Conservation (phyloP, 2,888 invertebrate genomes). For the Dynastes maya region DNA sequence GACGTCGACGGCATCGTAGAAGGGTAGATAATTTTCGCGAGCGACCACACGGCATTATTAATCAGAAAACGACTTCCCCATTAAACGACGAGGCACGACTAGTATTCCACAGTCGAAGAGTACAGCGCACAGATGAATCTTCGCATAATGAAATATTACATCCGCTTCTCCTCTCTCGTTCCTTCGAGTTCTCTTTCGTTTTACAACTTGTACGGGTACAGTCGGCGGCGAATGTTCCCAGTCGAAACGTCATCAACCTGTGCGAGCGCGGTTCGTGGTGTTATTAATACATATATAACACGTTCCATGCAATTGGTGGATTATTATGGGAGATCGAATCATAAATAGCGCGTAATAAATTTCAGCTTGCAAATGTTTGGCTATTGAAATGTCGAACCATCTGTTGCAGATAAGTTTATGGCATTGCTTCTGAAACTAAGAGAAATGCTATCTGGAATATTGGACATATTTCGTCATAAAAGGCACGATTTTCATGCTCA, state of each 20-base stretch:
- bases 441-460: too few species aligned
- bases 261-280: not conserved
- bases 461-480: too few species aligned
- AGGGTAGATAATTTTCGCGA: conserved; percentile 47
- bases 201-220: not conserved
- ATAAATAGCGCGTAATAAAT: too few species aligned
- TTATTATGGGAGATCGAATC: too few species aligned
- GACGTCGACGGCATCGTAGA: conserved; percentile 26
- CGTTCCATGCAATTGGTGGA: too few species aligned
- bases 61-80: conserved; percentile 48
- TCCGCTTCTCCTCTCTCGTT: conserved; percentile 25
- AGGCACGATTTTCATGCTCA: too few species aligned
- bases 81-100: conserved; percentile 38
- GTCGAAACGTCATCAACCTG: too few species aligned
- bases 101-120: conserved; percentile 37
- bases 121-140: conserved; percentile 35
- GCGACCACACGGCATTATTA: conserved; percentile 46
- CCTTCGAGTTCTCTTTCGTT: not conserved
- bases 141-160: conserved; percentile 44
- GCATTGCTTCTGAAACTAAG: too few species aligned
- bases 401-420: too few species aligned
- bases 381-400: too few species aligned
- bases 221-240: not conserved
- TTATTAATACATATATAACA: too few species aligned
- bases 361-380: too few species aligned